phyloP scores from a whole-genome alignment of 2,113 vertebrate species.

The Rhineura floridana region DNA sequence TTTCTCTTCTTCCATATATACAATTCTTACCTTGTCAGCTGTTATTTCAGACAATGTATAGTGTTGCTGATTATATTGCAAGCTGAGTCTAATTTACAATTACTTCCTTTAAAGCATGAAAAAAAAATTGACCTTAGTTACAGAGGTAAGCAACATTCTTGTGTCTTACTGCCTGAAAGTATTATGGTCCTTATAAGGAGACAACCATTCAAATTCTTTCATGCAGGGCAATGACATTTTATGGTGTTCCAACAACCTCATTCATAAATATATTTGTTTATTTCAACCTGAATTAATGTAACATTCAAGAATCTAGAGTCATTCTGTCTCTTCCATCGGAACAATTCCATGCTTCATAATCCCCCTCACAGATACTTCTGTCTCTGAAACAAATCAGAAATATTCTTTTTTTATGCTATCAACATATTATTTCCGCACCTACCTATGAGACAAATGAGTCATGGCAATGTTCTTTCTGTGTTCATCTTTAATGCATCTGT shows the following conservation, averaged over 20 bases:
- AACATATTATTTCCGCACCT: background rate
- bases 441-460: background rate
- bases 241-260: background rate
- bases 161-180: background rate
- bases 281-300: background rate
- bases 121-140: background rate
- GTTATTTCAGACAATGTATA: background rate
- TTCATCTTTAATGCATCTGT: background rate
- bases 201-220: background rate
- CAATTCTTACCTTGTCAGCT: background rate
- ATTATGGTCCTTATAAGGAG: background rate
- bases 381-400: no score
- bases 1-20: background rate
- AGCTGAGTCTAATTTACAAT: background rate
- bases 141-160: background rate
- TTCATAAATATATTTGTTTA: background rate
- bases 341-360: background rate
- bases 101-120: background rate
- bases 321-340: background rate
- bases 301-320: background rate
- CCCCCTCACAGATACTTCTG: background rate
- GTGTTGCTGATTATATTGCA: background rate
- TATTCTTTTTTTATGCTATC: background rate
- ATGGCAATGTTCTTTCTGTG: background rate
- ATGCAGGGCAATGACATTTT: no score